A percentile compares a stretch with the other conserved stretches of the same genome.
phyloP scores from a whole-genome alignment of 2,797 vertebrate genomes.

The Knipowitschia caucasica region DNA sequence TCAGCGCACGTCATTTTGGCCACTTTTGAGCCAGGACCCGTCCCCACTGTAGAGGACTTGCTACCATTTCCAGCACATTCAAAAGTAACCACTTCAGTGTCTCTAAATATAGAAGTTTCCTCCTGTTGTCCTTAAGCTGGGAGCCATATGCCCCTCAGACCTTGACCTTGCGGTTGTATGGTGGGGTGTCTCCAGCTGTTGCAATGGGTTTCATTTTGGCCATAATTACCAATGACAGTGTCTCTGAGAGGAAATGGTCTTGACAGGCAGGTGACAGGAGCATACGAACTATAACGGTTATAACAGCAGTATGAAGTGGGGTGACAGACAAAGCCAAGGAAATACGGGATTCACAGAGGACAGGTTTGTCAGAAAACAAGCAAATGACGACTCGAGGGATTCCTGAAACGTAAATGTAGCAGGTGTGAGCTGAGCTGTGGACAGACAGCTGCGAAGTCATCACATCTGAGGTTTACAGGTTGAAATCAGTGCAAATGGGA shows the following conservation, averaged over 20 bases:
- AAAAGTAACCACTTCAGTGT: too few species aligned
- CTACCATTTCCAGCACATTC: too few species aligned
- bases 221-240: conserved; percentile 62
- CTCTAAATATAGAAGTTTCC: too few species aligned
- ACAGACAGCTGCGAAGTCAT: conserved; percentile 35
- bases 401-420: conserved; percentile 21
- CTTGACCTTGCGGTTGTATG: conserved; percentile 54
- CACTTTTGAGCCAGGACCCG: too few species aligned
- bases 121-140: too few species aligned
- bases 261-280: conserved; percentile 48
- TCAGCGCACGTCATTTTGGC: too few species aligned
- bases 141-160: conserved; percentile 47
- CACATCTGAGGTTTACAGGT: conserved; percentile 25
- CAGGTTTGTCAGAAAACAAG: conserved; percentile 15
- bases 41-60: too few species aligned
- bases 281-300: conserved; percentile 29
- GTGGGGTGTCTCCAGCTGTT: conserved; percentile 63
- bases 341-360: conserved; percentile 1
- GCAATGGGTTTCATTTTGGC: conserved; percentile 59
- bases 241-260: conserved; percentile 59
- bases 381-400: conserved; percentile 12
- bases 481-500: conserved; percentile 19
- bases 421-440: conserved; percentile 18
- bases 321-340: conserved; percentile 3
- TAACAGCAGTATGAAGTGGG: conserved; percentile 3